Evolutionary conservation across 2,888 invertebrate genomes (phyloP), one percentile per base, ranked within the genome.

Genomic region (Coelopa pilipes): DNA sequence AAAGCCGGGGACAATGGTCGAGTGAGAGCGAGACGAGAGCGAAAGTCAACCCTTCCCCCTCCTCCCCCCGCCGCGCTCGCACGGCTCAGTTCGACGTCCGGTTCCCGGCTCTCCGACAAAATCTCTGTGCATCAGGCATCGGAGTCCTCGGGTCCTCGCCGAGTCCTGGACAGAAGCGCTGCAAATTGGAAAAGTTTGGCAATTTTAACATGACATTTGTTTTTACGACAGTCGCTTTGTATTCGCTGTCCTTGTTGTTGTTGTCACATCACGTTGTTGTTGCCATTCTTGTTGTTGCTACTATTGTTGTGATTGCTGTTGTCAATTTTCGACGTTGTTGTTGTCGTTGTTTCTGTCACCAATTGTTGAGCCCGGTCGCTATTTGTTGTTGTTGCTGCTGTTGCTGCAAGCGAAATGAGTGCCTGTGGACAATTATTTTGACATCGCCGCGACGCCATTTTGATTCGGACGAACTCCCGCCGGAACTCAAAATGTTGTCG

Each of bases 181-280:
- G 45, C 62, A 62, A 62, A 62, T 62, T 45, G 62, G 45, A 62
- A 62, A 62, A 62, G 34, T 62, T 62, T 62, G 34, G n/a, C 34
- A 21, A 62, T 62, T 62, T 62, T 45, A 62, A 62, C 62, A 45
- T 34, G 34, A 62, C 34, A 62, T 62, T 62, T 62, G 62, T 34
- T 62, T 21, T 62, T 34, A 62, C 34, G 2, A 59, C 57, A 21
- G 11, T 24, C 19, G 57, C 57, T 59, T 59, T 19, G 57, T 59
- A 21, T 19, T 59, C 24, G 24, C 59, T 59, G 60, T 24, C 24
- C 10, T 34, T 4, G 34, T 34, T 34, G 34, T 34, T 34, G 34
- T 34, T 34, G 7, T 34, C 7, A 34, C 34, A 5, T 21, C 24
- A 19, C 3, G 24, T 21, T 21, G 19, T 21, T 59, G 57, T 59